Evolutionary conservation across 64 coral and sea anemone species (phyloP).

Genomic region (Stichodactyla helianthus): DNA sequence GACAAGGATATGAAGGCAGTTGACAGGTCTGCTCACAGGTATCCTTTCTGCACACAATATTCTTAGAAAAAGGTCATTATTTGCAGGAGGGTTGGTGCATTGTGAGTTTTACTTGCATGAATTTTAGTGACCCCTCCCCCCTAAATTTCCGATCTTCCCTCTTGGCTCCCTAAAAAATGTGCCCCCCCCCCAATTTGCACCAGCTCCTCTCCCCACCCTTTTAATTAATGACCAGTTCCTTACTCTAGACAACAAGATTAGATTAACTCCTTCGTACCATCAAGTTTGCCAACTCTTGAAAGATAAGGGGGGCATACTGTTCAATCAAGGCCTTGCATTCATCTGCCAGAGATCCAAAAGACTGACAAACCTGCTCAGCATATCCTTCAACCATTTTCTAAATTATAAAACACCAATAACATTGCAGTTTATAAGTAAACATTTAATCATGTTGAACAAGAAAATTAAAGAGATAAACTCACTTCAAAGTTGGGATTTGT

Average conservation of each 20-base stretch:
- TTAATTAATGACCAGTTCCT: too few species aligned
- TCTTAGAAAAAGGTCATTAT: too few species aligned
- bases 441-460: not conserved
- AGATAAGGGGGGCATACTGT: constrained; percentile 21
- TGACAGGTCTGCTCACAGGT: too few species aligned
- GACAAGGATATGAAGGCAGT: too few species aligned
- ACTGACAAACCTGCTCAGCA: constrained; percentile 22
- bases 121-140: too few species aligned
- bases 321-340: constrained; percentile 39
- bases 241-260: not conserved
- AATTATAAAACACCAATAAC: not conserved
- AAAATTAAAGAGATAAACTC: not conserved
- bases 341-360: constrained; percentile 31
- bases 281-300: not conserved
- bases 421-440: not conserved
- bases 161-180: too few species aligned
- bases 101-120: too few species aligned
- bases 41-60: too few species aligned
- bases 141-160: too few species aligned
- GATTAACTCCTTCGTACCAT: not conserved
- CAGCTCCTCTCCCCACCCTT: too few species aligned
- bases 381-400: constrained; percentile 26
- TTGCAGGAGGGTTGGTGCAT: too few species aligned
- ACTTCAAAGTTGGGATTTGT: not conserved
- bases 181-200: too few species aligned